Conservation (phyloP, 2,888 invertebrate species). For the Spatulosminthurus flaviceps region DNA sequence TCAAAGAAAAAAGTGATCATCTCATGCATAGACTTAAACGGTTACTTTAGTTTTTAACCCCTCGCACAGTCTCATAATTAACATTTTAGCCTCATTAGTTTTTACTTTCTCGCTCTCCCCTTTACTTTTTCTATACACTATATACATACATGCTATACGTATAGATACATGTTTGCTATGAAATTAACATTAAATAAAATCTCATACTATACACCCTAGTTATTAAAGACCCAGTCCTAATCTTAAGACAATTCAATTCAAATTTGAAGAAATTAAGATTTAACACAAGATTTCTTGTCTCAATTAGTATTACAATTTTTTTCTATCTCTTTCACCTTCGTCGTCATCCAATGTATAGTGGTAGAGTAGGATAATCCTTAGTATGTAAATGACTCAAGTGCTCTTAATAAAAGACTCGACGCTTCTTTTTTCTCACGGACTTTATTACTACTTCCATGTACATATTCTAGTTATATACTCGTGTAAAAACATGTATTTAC, state of each 20-base stretch:
- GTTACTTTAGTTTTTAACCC: conserved; percentile 54
- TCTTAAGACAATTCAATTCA: conserved; percentile 8
- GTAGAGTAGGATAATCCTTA: conserved; percentile 26
- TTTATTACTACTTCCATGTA: no score
- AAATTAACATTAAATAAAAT: no score
- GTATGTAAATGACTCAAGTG: conserved; percentile 30
- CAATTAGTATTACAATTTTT: neutral
- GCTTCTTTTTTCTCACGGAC: conserved; percentile 4
- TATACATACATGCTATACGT: no score
- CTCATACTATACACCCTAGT: no score
- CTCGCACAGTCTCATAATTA: neutral
- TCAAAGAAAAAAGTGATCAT: conserved; percentile 58
- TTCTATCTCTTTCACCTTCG: neutral
- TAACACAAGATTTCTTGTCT: conserved; percentile 9
- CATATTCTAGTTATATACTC: neutral
- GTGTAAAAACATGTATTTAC: neutral
- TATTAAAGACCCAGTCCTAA: neutral
- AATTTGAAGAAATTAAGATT: neutral
- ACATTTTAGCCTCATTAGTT: neutral
- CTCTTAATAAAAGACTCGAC: conserved; percentile 27
- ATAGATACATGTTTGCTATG: no score
- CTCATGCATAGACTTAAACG: conserved; percentile 58
- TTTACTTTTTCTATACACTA: no score
- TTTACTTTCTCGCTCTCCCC: neutral
- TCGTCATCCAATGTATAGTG: no score